Evolutionary conservation across 2,797 vertebrate species (phyloP).

Genomic region (Pipistrellus kuhlii): DNA sequence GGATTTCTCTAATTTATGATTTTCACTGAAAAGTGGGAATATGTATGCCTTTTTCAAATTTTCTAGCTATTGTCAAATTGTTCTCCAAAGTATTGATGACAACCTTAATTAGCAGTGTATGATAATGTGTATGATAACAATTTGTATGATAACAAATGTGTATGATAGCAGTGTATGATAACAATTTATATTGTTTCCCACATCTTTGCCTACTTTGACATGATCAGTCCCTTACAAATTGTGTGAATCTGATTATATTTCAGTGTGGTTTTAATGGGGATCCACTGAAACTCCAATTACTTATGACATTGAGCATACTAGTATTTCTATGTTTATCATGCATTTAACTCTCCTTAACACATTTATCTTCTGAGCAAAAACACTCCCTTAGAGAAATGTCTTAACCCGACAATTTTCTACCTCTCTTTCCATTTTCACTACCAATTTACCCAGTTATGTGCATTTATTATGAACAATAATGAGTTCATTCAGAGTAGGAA

Average conservation of each 20-base stretch:
- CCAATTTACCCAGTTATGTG: neutral
- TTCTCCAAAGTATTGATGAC: neutral
- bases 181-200: neutral
- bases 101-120: neutral
- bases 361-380: neutral
- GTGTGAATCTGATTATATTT: neutral
- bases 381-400: neutral
- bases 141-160: too few relatives aligned
- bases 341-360: neutral
- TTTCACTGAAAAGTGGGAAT: neutral
- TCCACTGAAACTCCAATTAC: neutral
- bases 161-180: neutral
- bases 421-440: neutral
- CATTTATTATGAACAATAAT: constrained; percentile 22
- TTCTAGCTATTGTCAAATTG: neutral
- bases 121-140: neutral
- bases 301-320: neutral
- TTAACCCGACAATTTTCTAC: neutral
- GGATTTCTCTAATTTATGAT: neutral
- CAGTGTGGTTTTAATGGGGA: neutral
- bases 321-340: neutral
- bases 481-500: neutral
- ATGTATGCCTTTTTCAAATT: constrained; percentile 18
- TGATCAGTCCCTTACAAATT: neutral
- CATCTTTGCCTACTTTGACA: neutral